Conservation (phyloP, 2,888 invertebrate genomes). For the Stenodera caucasica region DNA sequence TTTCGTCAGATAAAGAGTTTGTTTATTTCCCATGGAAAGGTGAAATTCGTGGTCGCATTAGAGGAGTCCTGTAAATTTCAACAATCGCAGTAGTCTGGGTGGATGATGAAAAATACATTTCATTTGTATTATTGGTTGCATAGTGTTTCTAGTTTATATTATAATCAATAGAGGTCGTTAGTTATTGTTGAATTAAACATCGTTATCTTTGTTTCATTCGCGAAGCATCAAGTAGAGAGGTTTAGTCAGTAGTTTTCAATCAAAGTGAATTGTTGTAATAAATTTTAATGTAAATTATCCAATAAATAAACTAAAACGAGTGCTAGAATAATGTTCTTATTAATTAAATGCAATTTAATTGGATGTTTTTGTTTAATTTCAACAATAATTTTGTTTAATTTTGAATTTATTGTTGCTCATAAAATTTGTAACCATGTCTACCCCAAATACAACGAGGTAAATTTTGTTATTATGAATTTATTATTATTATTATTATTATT, state of each 20-base stretch:
- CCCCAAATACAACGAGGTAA: conserved; percentile 47
- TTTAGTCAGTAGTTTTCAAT: not conserved
- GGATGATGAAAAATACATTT: no score
- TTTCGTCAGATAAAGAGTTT: no score
- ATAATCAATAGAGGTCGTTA: no score
- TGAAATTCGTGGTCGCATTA: no score
- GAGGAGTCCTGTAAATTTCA: no score
- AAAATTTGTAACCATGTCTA: conserved; percentile 43
- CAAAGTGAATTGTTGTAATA: not conserved
- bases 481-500: conserved; percentile 13
- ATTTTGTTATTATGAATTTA: conserved; percentile 21
- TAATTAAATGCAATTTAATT: not conserved
- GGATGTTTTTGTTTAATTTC: not conserved
- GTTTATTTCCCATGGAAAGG: no score
- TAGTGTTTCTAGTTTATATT: no score
- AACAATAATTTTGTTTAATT: not conserved
- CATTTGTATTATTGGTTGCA: no score
- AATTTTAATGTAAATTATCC: not conserved
- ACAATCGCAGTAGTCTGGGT: no score
- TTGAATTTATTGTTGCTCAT: not conserved
- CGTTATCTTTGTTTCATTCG: no score
- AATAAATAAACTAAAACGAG: not conserved
- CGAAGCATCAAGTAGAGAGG: no score
- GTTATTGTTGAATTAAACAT: no score
- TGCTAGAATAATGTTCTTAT: not conserved